phyloP scores from a whole-genome alignment of 2,797 vertebrate genomes.

The Falco rusticolus region DNA sequence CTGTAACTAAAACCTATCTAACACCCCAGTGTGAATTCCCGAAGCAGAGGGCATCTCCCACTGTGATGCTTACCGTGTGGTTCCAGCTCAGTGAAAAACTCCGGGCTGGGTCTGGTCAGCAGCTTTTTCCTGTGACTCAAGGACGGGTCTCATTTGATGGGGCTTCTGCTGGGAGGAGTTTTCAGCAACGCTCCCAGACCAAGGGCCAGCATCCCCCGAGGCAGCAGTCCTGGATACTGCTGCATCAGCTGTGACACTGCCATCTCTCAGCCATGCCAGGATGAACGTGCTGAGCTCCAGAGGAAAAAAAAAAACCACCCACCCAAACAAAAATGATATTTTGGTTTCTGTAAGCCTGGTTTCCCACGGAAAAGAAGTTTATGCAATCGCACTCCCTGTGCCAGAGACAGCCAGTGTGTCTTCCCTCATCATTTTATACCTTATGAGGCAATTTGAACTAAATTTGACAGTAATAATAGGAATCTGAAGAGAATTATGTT shows the following conservation, averaged over 20 bases:
- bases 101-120: not conserved
- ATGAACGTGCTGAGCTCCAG: not conserved
- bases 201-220: accelerated
- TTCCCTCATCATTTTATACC: not conserved
- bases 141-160: not conserved
- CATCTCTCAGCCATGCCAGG: accelerated
- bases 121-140: not conserved
- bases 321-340: not conserved
- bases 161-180: not conserved
- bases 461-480: slow-evolving; percentile 26
- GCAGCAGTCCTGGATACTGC: not conserved
- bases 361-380: not conserved
- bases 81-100: not conserved
- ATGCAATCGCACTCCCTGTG: not conserved
- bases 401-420: accelerated
- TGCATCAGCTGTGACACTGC: accelerated
- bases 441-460: not conserved
- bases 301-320: not conserved
- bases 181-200: accelerated
- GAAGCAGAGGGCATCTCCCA: not conserved
- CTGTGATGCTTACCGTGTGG: accelerated
- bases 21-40: not conserved
- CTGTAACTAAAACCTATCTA: not conserved
- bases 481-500: slow-evolving; percentile 25
- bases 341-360: not conserved